phyloP scores from a whole-genome alignment of 2,888 invertebrate genomes.

The Erebia epiphron region DNA sequence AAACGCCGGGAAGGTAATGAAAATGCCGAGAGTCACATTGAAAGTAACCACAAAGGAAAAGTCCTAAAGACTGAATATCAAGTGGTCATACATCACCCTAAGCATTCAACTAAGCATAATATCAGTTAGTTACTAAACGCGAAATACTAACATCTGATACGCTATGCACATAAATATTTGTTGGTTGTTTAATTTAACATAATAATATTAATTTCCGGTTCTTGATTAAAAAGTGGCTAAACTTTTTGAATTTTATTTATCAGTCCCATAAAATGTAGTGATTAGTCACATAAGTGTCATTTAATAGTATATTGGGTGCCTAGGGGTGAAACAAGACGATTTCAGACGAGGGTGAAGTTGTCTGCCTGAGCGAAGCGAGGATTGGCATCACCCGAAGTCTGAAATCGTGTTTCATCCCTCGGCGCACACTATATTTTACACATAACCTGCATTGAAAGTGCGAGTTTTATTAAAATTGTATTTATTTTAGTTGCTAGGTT shows the following conservation, averaged over 20 bases:
- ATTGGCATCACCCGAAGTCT: no score
- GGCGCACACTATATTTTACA: no score
- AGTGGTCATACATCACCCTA: conserved; percentile 38
- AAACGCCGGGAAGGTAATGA: not conserved
- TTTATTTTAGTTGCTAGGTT: no score
- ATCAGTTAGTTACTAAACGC: not conserved
- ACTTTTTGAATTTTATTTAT: not conserved
- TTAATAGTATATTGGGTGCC: no score
- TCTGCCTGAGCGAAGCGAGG: no score
- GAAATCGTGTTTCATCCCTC: no score
- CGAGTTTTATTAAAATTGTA: no score
- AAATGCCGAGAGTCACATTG: conserved; percentile 2
- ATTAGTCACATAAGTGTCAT: no score
- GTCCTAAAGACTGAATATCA: conserved; percentile 32
- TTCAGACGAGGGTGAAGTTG: no score
- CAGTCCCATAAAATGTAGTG: not conserved
- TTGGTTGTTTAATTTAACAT: conserved; percentile 1
- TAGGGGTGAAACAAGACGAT: no score
- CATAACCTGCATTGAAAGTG: no score
- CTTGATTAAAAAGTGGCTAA: not conserved
- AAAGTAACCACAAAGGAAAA: conserved; percentile 8
- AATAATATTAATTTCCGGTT: not conserved
- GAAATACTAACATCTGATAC: not conserved
- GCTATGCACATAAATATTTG: not conserved
- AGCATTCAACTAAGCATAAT: conserved; percentile 9